Conservation (phyloP, 2,113 vertebrate genomes). For the Aplodontia rufa region DNA sequence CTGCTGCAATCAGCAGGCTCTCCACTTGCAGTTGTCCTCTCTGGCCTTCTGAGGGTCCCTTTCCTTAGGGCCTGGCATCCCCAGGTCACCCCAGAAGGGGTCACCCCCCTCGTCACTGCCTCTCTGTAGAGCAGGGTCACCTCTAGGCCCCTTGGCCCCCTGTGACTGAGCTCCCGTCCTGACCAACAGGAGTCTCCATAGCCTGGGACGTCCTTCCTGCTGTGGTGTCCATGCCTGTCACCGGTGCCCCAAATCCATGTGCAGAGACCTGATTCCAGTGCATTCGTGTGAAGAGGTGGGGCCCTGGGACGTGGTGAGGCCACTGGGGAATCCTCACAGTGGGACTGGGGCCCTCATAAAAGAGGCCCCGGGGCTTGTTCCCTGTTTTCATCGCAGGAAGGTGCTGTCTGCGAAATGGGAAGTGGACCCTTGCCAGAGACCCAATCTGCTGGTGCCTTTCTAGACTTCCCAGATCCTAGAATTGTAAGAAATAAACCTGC, state of each 20-base stretch:
- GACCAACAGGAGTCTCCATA: neutral
- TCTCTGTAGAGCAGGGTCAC: neutral
- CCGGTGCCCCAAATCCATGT: neutral
- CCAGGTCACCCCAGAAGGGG: neutral
- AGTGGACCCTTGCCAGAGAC: neutral
- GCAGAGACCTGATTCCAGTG: neutral
- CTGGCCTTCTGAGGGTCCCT: neutral
- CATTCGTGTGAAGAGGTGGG: neutral
- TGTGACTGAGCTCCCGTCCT: too few relatives aligned
- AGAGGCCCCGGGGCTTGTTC: too few relatives aligned
- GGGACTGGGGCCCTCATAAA: too few relatives aligned
- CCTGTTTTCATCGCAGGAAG: too few relatives aligned
- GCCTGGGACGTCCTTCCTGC: neutral
- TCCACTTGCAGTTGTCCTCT: neutral
- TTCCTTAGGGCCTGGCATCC: neutral
- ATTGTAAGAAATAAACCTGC: neutral
- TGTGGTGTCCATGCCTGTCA: too few relatives aligned
- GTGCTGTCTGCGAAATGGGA: neutral
- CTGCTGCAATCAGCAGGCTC: rapidly evolving
- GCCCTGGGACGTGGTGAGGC: neutral
- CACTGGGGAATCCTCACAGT: neutral
- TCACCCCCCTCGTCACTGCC: too few relatives aligned
- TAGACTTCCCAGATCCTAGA: neutral
- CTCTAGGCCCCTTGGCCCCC: neutral
- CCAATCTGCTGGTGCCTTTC: neutral